Conservation (phyloP, 2,888 invertebrate species). For the Monopis laevigella region DNA sequence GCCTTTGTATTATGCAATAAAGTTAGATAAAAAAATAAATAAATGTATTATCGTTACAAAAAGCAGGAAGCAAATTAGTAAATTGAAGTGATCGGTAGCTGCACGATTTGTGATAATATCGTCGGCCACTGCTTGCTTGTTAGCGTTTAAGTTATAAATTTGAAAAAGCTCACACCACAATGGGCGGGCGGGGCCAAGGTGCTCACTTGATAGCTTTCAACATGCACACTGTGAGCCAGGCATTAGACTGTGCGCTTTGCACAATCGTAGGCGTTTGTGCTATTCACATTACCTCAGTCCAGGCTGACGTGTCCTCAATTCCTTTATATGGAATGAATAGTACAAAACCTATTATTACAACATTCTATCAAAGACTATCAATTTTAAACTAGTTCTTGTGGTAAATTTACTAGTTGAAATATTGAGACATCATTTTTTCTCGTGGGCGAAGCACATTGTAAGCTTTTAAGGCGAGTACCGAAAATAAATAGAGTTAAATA, state of each 20-base stretch:
- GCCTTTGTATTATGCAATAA: too few relatives aligned
- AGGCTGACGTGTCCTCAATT: slow-evolving; percentile 4
- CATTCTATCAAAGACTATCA: too few relatives aligned
- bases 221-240: neutral
- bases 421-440: too few relatives aligned
- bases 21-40: too few relatives aligned
- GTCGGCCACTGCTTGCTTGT: slow-evolving; percentile 33
- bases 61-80: too few relatives aligned
- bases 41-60: too few relatives aligned
- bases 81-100: slow-evolving; percentile 30
- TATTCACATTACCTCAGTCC: slow-evolving; percentile 4
- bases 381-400: too few relatives aligned
- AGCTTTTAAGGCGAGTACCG: too few relatives aligned
- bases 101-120: slow-evolving; percentile 36
- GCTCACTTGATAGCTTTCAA: slow-evolving; percentile 1
- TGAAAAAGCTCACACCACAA: slow-evolving; percentile 37
- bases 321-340: slow-evolving; percentile 5
- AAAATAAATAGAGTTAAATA: too few relatives aligned
- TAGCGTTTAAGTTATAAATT: slow-evolving; percentile 53
- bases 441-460: too few relatives aligned
- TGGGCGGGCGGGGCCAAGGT: slow-evolving; percentile 31
- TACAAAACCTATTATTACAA: neutral
- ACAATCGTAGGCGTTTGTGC: slow-evolving; percentile 9
- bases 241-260: slow-evolving; percentile 4
- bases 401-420: too few relatives aligned